phyloP scores from a whole-genome alignment of 2,888 invertebrate genomes.

The Lasioglossum figueresi region DNA sequence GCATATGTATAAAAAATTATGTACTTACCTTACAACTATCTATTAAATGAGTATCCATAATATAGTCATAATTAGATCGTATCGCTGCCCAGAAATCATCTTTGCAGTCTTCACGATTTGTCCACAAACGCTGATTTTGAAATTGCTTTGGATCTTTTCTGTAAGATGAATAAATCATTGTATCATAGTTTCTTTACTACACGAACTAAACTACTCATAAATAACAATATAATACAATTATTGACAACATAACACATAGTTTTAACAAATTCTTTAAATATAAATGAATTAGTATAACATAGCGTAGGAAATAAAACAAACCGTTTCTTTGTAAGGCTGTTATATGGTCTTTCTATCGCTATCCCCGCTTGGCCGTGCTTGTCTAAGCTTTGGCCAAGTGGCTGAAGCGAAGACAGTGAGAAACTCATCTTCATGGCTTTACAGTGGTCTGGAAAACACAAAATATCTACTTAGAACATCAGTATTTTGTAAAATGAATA shows the following conservation, averaged over 20 bases:
- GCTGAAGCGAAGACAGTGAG: constrained; percentile 92
- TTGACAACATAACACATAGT: background rate
- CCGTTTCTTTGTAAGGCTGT: constrained; percentile 93
- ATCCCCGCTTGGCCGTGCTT: constrained; percentile 83
- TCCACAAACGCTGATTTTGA: constrained; percentile 91
- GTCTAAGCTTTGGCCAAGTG: constrained; percentile 85
- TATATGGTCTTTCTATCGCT: constrained; percentile 90
- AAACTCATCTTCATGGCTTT: constrained; percentile 90
- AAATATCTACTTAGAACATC: background rate
- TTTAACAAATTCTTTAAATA: background rate
- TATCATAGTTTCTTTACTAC: background rate
- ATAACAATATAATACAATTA: background rate
- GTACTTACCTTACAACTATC: constrained; percentile 91
- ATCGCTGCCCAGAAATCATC: constrained; percentile 97
- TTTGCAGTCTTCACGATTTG: constrained; percentile 90
- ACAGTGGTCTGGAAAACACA: constrained; percentile 52
- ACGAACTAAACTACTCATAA: background rate
- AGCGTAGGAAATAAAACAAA: constrained; percentile 72
- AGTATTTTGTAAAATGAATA: background rate
- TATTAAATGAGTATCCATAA: constrained; percentile 97
- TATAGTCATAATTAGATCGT: constrained; percentile 96
- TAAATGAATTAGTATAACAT: background rate
- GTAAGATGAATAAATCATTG: constrained; percentile 68
- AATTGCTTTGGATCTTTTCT: constrained; percentile 89
- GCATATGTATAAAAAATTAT: background rate